Evolutionary conservation across 1,140 invertebrate species (phyloP), one percentile per base, ranked within the genome.

Genomic region (Hypsibius dujardini): DNA sequence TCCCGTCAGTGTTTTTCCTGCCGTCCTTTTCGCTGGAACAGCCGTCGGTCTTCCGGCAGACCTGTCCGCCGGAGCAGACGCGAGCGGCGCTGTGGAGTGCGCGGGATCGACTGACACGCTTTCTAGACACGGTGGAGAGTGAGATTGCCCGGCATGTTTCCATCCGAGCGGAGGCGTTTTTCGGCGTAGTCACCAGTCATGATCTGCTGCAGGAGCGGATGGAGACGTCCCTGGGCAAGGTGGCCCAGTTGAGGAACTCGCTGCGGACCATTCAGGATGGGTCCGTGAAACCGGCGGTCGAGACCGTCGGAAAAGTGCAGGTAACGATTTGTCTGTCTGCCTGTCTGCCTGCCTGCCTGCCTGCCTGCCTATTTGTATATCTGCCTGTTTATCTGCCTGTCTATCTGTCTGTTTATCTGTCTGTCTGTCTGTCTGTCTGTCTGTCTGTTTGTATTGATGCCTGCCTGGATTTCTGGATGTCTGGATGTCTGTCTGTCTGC

Each of bases 111-210:
- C 42, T 12, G n/a, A 92, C 88, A 77, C 90, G 94, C 79, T 95
- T 95, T 79, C 82, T 97, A 75, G 93, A 98, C 82, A 86, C 91
- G 69, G 89, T 96, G 47, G 94, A 98, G 82, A 89, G 95, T 73
- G 88, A 90, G 81, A 94, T 98, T 76, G 92, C 92, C 0, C 87
- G 89, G 75, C 92, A 96, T 82, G 93, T 97, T 69, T 88, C 92
- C n/a, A 86, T 89, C 73, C 92, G 94, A 79, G 95, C 92, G 2
- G 89, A 90, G 74, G 91, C 91, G 3, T 98, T 97, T 83, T 97
- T 97, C 78, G 87, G 92, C 80, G 92, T 92, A 3, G 95, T 97
- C 89, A 88, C 91, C 70, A 95, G 92, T 3, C 92, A 96, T 80
- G 92, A 96, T 80, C 74, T 79, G 70, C 76, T 83, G 12, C 77